These are phyloP conservation scores for Drosophila diplacantha DNA, from an alignment of 2,888 invertebrate genomes.

Conservation along the genomic window DNA sequence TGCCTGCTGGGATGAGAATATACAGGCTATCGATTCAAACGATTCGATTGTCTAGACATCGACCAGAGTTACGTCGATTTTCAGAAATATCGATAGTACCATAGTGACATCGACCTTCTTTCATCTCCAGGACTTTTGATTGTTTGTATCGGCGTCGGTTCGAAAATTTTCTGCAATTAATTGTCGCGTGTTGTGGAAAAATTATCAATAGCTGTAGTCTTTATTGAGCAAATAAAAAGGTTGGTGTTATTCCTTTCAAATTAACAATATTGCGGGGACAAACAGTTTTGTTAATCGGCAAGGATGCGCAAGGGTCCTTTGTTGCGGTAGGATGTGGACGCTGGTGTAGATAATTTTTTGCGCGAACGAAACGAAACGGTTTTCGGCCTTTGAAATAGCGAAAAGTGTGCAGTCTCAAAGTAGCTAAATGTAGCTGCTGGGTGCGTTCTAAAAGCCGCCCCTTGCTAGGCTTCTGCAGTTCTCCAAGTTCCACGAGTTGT, in stretches of 20 bases:
- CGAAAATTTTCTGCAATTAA: slow-evolving; percentile 2
- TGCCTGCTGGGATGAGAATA: neutral
- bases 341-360: slow-evolving; percentile 42
- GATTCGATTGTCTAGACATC: too few species aligned
- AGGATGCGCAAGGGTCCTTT: slow-evolving; percentile 23
- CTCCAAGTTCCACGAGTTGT: neutral
- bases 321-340: slow-evolving; percentile 61
- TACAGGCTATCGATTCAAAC: too few species aligned
- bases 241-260: slow-evolving; percentile 37
- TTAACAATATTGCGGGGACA: neutral
- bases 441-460: neutral
- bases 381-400: slow-evolving; percentile 21
- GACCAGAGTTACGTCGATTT: neutral
- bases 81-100: neutral
- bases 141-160: slow-evolving; percentile 60
- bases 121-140: slow-evolving; percentile 34
- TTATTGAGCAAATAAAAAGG: slow-evolving; percentile 33
- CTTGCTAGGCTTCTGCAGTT: neutral
- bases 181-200: slow-evolving; percentile 1
- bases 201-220: neutral
- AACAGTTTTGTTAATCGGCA: neutral
- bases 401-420: slow-evolving; percentile 1
- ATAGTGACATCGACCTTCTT: neutral
- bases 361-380: slow-evolving; percentile 30
- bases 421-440: neutral